A percentile compares a stretch with the other conserved stretches of the same genome.
These are phyloP conservation scores for Emesis russula DNA, from an alignment of 2,888 invertebrate species.

Conservation along the genomic window DNA sequence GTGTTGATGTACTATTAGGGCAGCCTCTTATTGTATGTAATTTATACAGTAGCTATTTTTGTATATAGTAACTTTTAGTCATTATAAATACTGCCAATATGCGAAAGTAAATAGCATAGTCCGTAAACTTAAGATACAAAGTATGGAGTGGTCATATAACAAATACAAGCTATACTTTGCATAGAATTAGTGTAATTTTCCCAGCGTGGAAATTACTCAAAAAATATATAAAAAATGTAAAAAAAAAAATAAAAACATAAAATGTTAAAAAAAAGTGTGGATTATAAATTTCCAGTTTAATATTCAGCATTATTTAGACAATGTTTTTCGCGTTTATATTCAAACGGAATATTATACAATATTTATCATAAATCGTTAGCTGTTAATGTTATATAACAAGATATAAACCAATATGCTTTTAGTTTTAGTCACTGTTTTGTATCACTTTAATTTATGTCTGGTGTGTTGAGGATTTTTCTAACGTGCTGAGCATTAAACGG, in stretches of 20 bases:
- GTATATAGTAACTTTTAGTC: neutral
- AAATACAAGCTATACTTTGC: conserved; percentile 99
- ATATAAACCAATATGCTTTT: conserved; percentile 91
- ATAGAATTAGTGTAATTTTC: conserved; percentile 99
- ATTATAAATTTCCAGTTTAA: conserved; percentile 95
- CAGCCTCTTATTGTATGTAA: neutral
- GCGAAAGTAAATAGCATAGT: conserved; percentile 95
- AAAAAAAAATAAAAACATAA: conserved; percentile 91
- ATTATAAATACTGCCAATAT: conserved; percentile 93
- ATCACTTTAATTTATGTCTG: conserved; percentile 90
- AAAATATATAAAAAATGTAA: conserved; percentile 88
- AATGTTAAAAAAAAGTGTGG: conserved; percentile 94
- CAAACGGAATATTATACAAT: conserved; percentile 91
- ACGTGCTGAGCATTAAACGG: conserved; percentile 96
- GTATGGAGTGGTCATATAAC: conserved; percentile 96
- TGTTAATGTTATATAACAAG: conserved; percentile 92
- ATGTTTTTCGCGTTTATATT: conserved; percentile 95
- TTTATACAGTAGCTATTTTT: neutral
- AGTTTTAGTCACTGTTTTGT: conserved; percentile 90
- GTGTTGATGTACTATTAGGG: neutral
- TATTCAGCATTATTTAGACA: conserved; percentile 96
- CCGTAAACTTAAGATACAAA: conserved; percentile 95
- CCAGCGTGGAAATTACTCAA: conserved; percentile 96
- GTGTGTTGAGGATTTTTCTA: conserved; percentile 93
- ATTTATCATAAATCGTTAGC: conserved; percentile 94